These are phyloP conservation scores for Ophion obscuratus DNA, from an alignment of 2,888 invertebrate genomes.

Conservation along the genomic window DNA sequence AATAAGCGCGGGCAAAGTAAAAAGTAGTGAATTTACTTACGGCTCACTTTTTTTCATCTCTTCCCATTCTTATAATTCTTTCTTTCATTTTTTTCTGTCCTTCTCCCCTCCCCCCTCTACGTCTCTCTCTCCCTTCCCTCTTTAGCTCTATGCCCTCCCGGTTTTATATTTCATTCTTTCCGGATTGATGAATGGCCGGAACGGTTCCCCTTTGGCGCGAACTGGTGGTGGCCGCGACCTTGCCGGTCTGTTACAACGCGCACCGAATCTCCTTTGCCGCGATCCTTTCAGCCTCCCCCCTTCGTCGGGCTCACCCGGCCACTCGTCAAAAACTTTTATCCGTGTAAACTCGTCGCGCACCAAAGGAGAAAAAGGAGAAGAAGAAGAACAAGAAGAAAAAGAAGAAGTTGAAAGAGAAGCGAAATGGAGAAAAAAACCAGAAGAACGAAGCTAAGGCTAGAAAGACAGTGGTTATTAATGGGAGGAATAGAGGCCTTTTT, in stretches of 20 bases:
- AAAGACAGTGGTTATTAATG: constrained; percentile 65
- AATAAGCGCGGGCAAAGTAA: constrained; percentile 51
- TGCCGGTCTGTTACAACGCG: constrained; percentile 54
- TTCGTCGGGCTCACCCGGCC: background rate
- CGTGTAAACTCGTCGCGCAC: constrained; percentile 32
- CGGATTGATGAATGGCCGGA: constrained; percentile 70
- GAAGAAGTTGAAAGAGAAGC: constrained; percentile 5
- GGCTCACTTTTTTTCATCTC: constrained; percentile 5
- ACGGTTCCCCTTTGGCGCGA: constrained; percentile 67
- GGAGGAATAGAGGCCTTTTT: constrained; percentile 43
- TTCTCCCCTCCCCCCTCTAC: background rate
- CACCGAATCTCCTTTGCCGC: constrained; percentile 40
- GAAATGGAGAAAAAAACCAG: background rate
- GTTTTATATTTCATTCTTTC: constrained; percentile 67
- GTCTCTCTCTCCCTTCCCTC: constrained; percentile 9
- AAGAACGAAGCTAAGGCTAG: background rate
- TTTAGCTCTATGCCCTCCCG: constrained; percentile 9
- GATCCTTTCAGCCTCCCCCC: constrained; percentile 21
- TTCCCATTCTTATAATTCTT: background rate
- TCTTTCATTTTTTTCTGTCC: constrained; percentile 5
- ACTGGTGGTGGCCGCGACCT: constrained; percentile 65
- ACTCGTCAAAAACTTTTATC: constrained; percentile 37
- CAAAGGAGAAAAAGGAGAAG: constrained; percentile 37
- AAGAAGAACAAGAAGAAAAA: constrained; percentile 24
- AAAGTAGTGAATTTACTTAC: constrained; percentile 58